Evolutionary conservation across 2,113 vertebrate genomes (phyloP).

Genomic region (Microtus montanus): DNA sequence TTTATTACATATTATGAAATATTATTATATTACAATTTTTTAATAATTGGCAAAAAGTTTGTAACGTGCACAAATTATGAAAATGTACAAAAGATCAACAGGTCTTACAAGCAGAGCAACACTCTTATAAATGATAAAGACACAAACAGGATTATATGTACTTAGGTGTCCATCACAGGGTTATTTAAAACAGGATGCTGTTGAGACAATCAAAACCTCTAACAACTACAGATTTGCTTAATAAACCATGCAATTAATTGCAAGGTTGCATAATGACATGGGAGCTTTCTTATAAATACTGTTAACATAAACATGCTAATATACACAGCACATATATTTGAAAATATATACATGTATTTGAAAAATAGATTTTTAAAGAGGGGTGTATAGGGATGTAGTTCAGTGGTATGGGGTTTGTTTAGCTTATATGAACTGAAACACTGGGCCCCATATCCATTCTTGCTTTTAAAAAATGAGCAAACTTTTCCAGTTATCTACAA

Average conservation of each 20-base stretch:
- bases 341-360: no score
- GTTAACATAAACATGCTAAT: not conserved
- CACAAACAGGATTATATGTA: not conserved
- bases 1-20: no score
- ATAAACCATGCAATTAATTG: not conserved
- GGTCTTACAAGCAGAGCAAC: not conserved
- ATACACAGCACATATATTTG: not conserved
- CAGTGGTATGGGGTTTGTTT: not conserved
- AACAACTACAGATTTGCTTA: not conserved
- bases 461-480: not conserved
- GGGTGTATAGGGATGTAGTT: not conserved
- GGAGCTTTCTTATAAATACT: not conserved
- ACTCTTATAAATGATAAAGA: slow-evolving; percentile 7
- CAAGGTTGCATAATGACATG: not conserved
- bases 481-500: not conserved
- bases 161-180: not conserved
- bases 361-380: not conserved
- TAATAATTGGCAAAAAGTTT: not conserved
- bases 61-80: not conserved
- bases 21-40: not conserved
- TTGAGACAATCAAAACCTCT: not conserved
- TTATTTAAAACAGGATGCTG: not conserved
- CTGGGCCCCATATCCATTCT: not conserved
- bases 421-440: no score
- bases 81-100: not conserved